Evolutionary conservation across 2,888 invertebrate genomes (phyloP), one percentile per base, ranked within the genome.

Genomic region (Thumatha senex): DNA sequence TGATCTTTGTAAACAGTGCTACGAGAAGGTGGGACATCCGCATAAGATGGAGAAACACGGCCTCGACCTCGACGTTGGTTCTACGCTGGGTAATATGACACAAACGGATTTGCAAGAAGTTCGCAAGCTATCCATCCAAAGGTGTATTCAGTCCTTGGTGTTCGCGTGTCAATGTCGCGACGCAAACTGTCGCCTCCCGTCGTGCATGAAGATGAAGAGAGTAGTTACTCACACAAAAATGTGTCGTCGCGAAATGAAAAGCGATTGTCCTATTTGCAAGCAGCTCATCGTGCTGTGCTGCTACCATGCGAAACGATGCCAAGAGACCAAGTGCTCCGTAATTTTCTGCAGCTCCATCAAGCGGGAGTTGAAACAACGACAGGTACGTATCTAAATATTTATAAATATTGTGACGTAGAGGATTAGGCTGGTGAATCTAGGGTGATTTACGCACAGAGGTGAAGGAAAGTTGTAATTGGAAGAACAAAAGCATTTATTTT

Each of bases 271-370:
- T 0, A 98, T 99, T 67, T 99, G 99, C 94, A 99, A 99, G 88
- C 99, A 99, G 87, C 95, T 99, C 45, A 98, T 99, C 78, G 99
- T 99, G 33, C 92, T 99, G 58, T 99, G 99, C 84, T 99, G 98
- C 87, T 99, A 99, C 89, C 99, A 99, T 86, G 99, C 99, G 42
- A 99, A 99, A 89, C 98, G 98, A 92, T 99, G 99, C 92, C 94
- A 96, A 89, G 98, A 98, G 90, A 95, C 95, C 59, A 98, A 98
- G 90, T 99, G 99, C 92, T 96, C 97, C 54, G 99, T 99, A 83
- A 99, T 99, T 62, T 99, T 99, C 96, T 99, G 99, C 93, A 96
- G 96, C 76, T 98, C 98, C 83, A 99, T 99, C 81, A 98, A 99
- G 87, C 97, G 98, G 86, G 99, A 99, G 90, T 92, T 99, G 72